These are phyloP conservation scores for Tadarida brasiliensis DNA, from an alignment of 2,797 vertebrate species.

Conservation along the genomic window DNA sequence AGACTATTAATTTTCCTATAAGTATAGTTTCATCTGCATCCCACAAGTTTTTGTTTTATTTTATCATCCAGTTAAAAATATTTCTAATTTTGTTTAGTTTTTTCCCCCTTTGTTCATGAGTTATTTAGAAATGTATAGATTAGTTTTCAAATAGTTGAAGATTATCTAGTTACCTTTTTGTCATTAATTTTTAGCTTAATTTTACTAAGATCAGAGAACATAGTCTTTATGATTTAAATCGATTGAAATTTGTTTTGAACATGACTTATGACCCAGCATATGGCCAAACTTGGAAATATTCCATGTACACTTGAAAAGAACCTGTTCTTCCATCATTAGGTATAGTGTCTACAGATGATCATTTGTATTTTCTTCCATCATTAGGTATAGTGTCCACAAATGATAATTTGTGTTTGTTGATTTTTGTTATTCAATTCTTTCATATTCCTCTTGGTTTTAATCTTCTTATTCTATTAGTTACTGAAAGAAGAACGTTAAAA, in stretches of 20 bases:
- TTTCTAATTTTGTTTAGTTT: background rate
- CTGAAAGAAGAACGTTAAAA: background rate
- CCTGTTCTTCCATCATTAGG: background rate
- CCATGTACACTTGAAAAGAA: background rate
- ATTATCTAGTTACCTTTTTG: background rate
- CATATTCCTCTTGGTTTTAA: background rate
- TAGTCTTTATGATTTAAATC: background rate
- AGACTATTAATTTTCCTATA: background rate
- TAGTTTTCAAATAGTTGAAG: background rate
- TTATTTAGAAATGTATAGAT: background rate
- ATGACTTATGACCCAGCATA: background rate
- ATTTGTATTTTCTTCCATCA: background rate
- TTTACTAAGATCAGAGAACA: background rate
- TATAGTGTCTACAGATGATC: background rate
- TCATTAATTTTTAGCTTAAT: slow-evolving; percentile 4
- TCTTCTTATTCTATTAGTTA: background rate
- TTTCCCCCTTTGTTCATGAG: background rate
- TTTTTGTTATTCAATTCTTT: background rate
- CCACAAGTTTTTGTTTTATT: background rate
- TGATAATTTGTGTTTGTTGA: background rate
- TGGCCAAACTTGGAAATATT: background rate
- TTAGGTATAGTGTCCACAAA: background rate
- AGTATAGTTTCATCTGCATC: background rate
- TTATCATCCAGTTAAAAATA: background rate
- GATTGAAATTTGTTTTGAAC: background rate